Conservation (phyloP, 2,113 vertebrate species). For the Arizona elegans region DNA sequence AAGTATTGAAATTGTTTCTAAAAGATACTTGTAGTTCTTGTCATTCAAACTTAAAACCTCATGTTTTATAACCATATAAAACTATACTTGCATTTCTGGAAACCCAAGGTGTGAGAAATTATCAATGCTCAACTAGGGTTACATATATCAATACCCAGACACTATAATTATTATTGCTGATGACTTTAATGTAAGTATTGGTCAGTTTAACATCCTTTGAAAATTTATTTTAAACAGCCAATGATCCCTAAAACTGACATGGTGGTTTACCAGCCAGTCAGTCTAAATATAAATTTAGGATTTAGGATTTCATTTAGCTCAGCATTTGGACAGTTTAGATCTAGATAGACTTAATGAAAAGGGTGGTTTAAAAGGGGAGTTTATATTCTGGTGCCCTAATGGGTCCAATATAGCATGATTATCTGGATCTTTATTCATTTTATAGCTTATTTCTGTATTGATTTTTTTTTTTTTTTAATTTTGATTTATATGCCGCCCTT, state of each 20-base stretch:
- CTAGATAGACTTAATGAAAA: not conserved
- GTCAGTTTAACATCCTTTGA: not conserved
- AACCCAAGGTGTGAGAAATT: not conserved
- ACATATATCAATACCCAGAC: not conserved
- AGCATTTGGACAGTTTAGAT: not conserved
- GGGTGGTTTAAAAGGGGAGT: not conserved
- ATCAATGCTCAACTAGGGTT: not conserved
- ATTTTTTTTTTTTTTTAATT: too few relatives aligned
- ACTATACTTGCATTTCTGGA: not conserved
- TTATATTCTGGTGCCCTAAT: not conserved
- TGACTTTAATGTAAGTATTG: not conserved
- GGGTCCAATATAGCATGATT: not conserved
- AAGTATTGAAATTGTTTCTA: not conserved
- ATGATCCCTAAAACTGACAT: not conserved
- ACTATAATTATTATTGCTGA: not conserved
- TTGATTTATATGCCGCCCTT: too few relatives aligned
- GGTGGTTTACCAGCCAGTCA: not conserved
- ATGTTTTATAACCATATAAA: not conserved
- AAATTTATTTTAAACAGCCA: not conserved
- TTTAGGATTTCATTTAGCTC: not conserved
- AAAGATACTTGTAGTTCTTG: not conserved
- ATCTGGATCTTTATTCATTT: not conserved
- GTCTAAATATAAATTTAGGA: not conserved
- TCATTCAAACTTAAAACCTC: not conserved
- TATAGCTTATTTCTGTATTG: not conserved